Conservation (phyloP, 2,888 invertebrate genomes). For the Cryptus viduatorius region DNA sequence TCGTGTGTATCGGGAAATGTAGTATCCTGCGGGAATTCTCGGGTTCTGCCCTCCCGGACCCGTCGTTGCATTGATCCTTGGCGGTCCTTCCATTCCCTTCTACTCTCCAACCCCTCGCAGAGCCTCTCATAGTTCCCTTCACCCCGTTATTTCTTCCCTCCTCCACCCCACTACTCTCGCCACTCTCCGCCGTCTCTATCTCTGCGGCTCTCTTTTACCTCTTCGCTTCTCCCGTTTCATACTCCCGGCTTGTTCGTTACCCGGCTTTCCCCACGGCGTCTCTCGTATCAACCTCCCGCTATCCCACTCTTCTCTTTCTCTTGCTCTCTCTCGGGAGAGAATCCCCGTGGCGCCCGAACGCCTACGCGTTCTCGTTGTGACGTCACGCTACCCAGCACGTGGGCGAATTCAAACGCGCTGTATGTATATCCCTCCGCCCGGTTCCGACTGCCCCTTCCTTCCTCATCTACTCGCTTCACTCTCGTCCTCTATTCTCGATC, state of each 20-base stretch:
- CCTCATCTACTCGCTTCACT: constrained; percentile 65
- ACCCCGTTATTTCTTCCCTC: constrained; percentile 5
- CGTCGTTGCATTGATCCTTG: constrained; percentile 81
- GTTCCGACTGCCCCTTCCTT: constrained; percentile 73
- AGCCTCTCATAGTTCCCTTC: constrained; percentile 28
- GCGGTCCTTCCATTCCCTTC: constrained; percentile 63
- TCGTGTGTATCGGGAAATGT: constrained; percentile 73
- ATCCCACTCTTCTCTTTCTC: constrained; percentile 71
- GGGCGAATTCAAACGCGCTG: constrained; percentile 82
- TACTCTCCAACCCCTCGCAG: constrained; percentile 28
- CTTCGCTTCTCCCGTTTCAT: constrained; percentile 12
- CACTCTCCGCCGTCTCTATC: constrained; percentile 19
- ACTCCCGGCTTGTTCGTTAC: constrained; percentile 65
- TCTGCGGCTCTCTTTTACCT: neutral
- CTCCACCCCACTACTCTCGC: neutral
- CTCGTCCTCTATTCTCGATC: constrained; percentile 51
- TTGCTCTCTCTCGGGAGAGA: constrained; percentile 69
- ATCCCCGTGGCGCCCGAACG: constrained; percentile 79
- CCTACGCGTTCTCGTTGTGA: constrained; percentile 85
- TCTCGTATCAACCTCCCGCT: constrained; percentile 78
- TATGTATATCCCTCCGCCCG: constrained; percentile 70
- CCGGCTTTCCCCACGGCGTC: constrained; percentile 16
- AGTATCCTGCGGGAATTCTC: constrained; percentile 81
- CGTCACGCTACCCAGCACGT: constrained; percentile 83
- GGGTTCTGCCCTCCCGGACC: constrained; percentile 76